Percentiles rank a stretch among this genome's conserved stretches.
Evolutionary conservation across 2,888 invertebrate genomes (phyloP).

Genomic region (Lasioglossum figueresi): DNA sequence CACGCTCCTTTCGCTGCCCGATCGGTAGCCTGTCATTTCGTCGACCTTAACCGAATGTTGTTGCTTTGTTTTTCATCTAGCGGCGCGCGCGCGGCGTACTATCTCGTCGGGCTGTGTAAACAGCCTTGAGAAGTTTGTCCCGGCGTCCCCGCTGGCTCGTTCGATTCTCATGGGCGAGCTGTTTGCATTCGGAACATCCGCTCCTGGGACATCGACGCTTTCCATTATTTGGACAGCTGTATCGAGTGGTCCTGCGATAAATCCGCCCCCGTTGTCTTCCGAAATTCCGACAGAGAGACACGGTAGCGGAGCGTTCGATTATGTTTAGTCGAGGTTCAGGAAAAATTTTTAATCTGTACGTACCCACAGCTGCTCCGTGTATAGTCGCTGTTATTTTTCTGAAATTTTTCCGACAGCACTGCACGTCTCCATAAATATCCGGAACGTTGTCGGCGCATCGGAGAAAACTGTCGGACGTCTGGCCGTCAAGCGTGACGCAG

Average conservation of each 20-base stretch:
- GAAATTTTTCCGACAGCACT: neutral
- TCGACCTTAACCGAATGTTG: slow-evolving; percentile 44
- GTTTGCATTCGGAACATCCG: slow-evolving; percentile 23
- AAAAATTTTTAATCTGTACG: neutral
- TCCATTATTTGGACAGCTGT: slow-evolving; percentile 10
- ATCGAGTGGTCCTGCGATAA: neutral
- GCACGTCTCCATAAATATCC: neutral
- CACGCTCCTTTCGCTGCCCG: slow-evolving; percentile 42
- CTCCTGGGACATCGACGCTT: neutral
- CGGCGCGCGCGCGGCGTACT: neutral
- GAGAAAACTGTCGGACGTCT: neutral
- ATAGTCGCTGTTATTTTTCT: neutral
- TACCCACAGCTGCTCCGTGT: neutral
- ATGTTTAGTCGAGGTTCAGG: neutral
- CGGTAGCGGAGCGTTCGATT: neutral
- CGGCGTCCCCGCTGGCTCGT: neutral
- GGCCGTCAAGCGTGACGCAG: neutral
- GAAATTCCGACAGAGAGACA: neutral
- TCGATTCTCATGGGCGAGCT: slow-evolving; percentile 1
- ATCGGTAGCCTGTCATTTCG: slow-evolving; percentile 44
- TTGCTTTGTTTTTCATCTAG: slow-evolving; percentile 20
- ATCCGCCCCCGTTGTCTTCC: neutral
- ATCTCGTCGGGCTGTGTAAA: neutral
- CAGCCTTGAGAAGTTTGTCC: slow-evolving; percentile 9
- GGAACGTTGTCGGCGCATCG: neutral